phyloP scores from a whole-genome alignment of 1,140 invertebrate genomes.

The Oryzaephilus surinamensis region DNA sequence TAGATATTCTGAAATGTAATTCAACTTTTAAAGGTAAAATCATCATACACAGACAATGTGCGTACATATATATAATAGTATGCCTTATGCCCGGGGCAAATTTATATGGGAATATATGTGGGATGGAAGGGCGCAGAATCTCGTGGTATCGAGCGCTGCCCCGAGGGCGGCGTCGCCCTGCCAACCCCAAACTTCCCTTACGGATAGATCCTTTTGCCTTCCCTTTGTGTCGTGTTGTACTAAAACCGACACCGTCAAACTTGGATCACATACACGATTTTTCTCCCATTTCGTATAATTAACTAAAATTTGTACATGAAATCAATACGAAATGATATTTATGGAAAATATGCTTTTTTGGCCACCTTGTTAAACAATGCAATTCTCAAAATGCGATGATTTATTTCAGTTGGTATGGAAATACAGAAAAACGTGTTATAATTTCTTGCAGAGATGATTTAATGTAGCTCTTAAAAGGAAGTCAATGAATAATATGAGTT shows the following conservation, averaged over 20 bases:
- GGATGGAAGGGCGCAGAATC: conserved; percentile 19
- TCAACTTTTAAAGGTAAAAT: neutral
- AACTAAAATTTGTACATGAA: neutral
- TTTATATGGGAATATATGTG: conserved; percentile 8
- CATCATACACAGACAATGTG: conserved; percentile 9
- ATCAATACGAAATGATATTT: neutral
- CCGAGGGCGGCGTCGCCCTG: conserved; percentile 23
- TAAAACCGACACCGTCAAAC: conserved; percentile 8
- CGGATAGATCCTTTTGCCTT: conserved; percentile 13
- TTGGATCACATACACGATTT: conserved; percentile 11
- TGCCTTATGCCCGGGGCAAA: conserved; percentile 9
- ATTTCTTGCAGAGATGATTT: too few species aligned
- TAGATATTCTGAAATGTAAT: neutral
- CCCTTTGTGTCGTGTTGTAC: too few species aligned
- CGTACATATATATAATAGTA: too few species aligned
- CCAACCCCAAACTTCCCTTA: conserved; percentile 17
- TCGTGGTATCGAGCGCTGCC: conserved; percentile 24
- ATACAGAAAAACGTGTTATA: too few species aligned
- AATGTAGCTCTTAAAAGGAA: too few species aligned
- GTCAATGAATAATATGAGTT: too few species aligned
- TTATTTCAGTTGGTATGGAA: too few species aligned
- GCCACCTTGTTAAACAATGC: too few species aligned
- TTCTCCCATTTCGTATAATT: too few species aligned
- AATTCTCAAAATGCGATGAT: too few species aligned
- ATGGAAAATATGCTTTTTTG: neutral